Base-by-base conservation (phyloP, 1,140 invertebrate genomes). In the Thaumatotibia leucotreta region DNA sequence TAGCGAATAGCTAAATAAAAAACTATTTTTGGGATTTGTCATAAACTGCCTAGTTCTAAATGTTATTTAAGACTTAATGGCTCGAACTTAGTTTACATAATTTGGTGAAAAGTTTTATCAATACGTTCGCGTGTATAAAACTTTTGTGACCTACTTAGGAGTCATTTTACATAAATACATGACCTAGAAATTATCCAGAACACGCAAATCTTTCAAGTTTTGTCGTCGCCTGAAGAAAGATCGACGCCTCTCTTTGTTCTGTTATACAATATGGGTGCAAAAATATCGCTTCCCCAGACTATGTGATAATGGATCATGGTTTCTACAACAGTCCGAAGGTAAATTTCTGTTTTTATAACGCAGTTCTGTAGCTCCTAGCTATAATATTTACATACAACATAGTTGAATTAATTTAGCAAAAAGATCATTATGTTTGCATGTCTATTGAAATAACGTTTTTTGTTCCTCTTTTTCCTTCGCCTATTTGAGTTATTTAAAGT, bases 291-390 rank as follows among this genome's bases (percentile, higher is more conserved):
- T 45, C 20, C 2, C 17, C 11, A 33, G 4, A 39, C 61, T 29
- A 82, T 72, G 62, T 80, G 78, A 82, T 62, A 20, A 82, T 82
- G 80, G 74, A 72, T 67, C 65, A 69, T 66, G 49, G 65, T 67
- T 73, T 63, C 49, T n/a, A 23, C 24, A 58, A 67, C 10, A 70
- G 49, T 54, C 63, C 54, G 33, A 74, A 66, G 67, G 79, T 81
- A 68, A 64, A 14, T 24, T 27, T 1, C 22, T 27, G n/a, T 54
- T 54, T n/a, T 54, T 54, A 24, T 54, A 5, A 50, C 6, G 9
- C 20, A 50, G 49, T 50, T 10, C 3, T 8, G 20, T 10, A 20
- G 20, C 11, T 50, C 10, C 10, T 22, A 50, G 49, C 20, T 14
- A 23, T 54, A 54, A 54, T 27, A n/a, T 14, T 27, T 54, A 54